phyloP scores from a whole-genome alignment of 2,888 invertebrate species.

The Torymus auratus region DNA sequence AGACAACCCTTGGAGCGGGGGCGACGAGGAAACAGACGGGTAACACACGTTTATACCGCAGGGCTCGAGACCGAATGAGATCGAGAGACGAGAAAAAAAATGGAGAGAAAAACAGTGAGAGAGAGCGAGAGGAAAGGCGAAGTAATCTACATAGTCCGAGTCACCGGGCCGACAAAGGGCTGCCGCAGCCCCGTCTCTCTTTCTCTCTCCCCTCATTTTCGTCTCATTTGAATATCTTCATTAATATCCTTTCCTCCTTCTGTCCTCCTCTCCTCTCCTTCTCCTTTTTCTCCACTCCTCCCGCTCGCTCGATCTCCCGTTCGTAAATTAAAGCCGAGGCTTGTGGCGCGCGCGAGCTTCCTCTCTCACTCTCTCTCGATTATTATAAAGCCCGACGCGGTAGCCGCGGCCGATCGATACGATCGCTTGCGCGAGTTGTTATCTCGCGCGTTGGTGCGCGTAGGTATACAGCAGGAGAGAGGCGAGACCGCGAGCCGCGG shows the following conservation, averaged over 20 bases:
- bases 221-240: slow-evolving; percentile 76
- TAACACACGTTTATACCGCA: no score
- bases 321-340: slow-evolving; percentile 65
- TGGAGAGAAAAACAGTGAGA: neutral
- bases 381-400: slow-evolving; percentile 29
- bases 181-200: neutral
- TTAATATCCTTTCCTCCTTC: slow-evolving; percentile 70
- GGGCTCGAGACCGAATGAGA: no score
- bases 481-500: neutral
- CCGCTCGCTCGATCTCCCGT: slow-evolving; percentile 65
- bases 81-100: neutral
- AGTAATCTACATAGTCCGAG: slow-evolving; percentile 73
- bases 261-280: slow-evolving; percentile 12
- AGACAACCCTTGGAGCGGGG: no score
- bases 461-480: no score
- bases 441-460: no score
- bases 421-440: slow-evolving; percentile 41
- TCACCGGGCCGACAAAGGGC: slow-evolving; percentile 75
- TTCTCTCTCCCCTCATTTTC: slow-evolving; percentile 73
- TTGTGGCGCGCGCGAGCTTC: neutral
- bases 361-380: slow-evolving; percentile 22
- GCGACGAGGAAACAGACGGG: no score
- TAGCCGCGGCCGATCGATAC: slow-evolving; percentile 24
- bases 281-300: slow-evolving; percentile 58
- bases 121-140: slow-evolving; percentile 35